A percentile compares a stretch with the other conserved stretches of the same genome.
phyloP scores from a whole-genome alignment of 2,797 vertebrate genomes.

The Pterois miles region DNA sequence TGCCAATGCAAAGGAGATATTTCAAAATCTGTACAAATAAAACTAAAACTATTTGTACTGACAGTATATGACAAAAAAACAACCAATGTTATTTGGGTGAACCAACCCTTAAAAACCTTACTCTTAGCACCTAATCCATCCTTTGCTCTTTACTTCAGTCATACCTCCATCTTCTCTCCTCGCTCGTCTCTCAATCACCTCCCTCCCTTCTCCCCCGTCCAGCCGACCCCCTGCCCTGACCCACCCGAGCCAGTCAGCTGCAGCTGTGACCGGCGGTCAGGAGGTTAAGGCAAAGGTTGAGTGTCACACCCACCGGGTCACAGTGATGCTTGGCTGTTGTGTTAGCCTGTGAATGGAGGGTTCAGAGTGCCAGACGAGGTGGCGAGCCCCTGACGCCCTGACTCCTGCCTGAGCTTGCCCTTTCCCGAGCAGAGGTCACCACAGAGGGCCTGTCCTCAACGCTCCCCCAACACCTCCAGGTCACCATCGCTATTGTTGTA shows the following conservation, averaged over 20 bases:
- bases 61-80: not conserved
- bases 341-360: constrained; percentile 79
- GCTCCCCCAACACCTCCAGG: constrained; percentile 56
- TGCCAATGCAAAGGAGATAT: not conserved
- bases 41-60: not conserved
- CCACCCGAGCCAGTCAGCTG: constrained; percentile 64
- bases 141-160: constrained; percentile 16
- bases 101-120: not conserved
- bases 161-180: constrained; percentile 18
- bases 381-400: constrained; percentile 69
- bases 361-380: constrained; percentile 77
- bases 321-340: constrained; percentile 77
- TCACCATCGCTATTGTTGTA: constrained; percentile 73
- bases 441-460: constrained; percentile 33
- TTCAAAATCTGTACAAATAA: not conserved
- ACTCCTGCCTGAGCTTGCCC: constrained; percentile 74
- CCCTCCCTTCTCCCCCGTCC: constrained; percentile 23
- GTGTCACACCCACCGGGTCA: constrained; percentile 85
- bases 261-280: constrained; percentile 83
- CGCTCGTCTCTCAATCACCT: constrained; percentile 62
- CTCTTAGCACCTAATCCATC: constrained; percentile 3
- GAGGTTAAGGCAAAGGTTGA: constrained; percentile 86
- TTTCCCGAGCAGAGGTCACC: constrained; percentile 75
- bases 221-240: constrained; percentile 62
- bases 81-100: not conserved